These are phyloP conservation scores for Linepithema humile DNA, from an alignment of 1,140 invertebrate species.

Conservation along the genomic window DNA sequence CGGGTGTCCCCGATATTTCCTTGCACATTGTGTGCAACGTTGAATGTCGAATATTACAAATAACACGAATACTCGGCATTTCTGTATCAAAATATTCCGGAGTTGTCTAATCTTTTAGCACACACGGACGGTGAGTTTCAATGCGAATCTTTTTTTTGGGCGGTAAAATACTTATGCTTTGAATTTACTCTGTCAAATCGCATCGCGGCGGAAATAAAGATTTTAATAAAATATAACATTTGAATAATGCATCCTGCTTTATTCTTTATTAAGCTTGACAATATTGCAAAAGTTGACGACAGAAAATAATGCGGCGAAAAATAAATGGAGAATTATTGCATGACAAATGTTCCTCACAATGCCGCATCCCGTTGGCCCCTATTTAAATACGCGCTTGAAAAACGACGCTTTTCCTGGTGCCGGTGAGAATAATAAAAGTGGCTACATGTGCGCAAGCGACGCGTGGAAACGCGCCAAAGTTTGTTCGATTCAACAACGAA, in stretches of 20 bases:
- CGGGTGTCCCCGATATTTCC: not conserved
- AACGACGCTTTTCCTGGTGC: constrained; percentile 43
- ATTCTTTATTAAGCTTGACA: not conserved
- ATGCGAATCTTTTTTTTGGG: too few species aligned
- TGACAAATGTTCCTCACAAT: constrained; percentile 20
- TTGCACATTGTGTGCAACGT: not conserved
- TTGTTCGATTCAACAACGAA: constrained; percentile 50
- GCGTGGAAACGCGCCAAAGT: constrained; percentile 55
- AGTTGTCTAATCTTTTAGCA: not conserved
- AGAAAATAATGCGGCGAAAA: not conserved
- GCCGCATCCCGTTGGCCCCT: not conserved
- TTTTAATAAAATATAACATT: not conserved
- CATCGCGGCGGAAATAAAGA: not conserved
- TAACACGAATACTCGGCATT: constrained; percentile 10
- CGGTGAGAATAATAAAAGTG: constrained; percentile 44
- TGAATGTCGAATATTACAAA: constrained; percentile 16
- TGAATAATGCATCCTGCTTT: not conserved
- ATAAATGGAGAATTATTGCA: constrained; percentile 26
- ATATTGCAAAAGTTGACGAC: constrained; percentile 5
- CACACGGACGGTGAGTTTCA: too few species aligned
- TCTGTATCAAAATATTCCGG: not conserved
- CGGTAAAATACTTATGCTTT: not conserved
- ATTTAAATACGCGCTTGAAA: constrained; percentile 47
- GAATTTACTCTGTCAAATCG: not conserved
- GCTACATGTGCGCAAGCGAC: not conserved